Conservation (phyloP, 2,888 invertebrate species). For the Spatulosminthurus flaviceps region DNA sequence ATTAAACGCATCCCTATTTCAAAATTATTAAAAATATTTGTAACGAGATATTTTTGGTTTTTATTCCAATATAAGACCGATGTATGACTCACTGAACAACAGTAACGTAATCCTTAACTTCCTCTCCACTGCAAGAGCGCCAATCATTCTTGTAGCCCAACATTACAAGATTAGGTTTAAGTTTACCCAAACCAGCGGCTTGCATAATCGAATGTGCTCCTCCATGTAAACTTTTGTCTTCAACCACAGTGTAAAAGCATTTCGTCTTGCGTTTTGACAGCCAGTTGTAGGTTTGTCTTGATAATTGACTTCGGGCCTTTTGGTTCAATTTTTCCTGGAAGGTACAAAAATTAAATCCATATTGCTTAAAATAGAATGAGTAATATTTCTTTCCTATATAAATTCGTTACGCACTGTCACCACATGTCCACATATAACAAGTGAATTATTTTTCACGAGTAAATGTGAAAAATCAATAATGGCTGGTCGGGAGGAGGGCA, state of each 20-base stretch:
- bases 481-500: conserved; percentile 69
- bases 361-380: background rate
- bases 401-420: background rate
- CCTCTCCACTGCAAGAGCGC: conserved; percentile 79
- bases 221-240: conserved; percentile 76
- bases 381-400: background rate
- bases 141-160: conserved; percentile 93
- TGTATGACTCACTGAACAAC: conserved; percentile 90
- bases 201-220: conserved; percentile 88
- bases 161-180: conserved; percentile 91
- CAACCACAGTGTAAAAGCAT: conserved; percentile 85
- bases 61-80: no score
- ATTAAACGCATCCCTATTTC: background rate
- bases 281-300: conserved; percentile 82
- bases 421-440: conserved; percentile 71
- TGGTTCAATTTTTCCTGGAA: conserved; percentile 67
- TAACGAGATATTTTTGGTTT: no score
- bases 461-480: conserved; percentile 70
- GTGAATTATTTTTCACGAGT: conserved; percentile 70
- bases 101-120: conserved; percentile 89
- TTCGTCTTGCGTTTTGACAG: conserved; percentile 83
- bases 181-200: conserved; percentile 90
- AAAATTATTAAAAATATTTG: background rate
- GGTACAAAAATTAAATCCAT: background rate
- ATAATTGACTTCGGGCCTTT: conserved; percentile 75